Evolutionary conservation across 2,797 vertebrate species (phyloP).

Genomic region (Ambastaia sidthimunki): DNA sequence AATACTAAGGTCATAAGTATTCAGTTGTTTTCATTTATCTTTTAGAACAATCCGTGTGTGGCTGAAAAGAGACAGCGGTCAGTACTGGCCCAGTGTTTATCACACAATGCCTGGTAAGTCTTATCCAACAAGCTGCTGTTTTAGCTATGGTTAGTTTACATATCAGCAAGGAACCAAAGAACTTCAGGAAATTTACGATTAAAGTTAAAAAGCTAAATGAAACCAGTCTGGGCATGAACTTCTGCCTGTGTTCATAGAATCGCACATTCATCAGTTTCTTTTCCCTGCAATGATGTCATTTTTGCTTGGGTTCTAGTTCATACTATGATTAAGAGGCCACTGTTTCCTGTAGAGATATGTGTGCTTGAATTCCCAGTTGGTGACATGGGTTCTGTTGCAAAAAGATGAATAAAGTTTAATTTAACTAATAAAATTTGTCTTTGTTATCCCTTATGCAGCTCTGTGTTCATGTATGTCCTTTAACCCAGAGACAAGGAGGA

Average conservation of each 20-base stretch:
- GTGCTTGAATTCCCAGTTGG: not conserved
- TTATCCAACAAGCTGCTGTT: conserved; percentile 62
- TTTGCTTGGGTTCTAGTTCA: conserved; percentile 18
- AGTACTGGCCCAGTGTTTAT: conserved; percentile 97
- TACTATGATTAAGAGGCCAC: conserved; percentile 8
- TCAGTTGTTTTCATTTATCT: conserved; percentile 31
- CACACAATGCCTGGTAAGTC: conserved; percentile 92
- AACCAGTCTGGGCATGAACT: conserved; percentile 9
- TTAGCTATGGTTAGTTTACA: not conserved
- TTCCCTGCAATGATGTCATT: not conserved
- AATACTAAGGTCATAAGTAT: not conserved
- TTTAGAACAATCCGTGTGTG: conserved; percentile 93
- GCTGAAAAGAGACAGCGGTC: conserved; percentile 97
- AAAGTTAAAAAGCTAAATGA: not conserved
- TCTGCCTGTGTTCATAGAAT: conserved; percentile 3
- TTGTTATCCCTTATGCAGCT: conserved; percentile 87
- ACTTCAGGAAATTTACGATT: conserved; percentile 30
- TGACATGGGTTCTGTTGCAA: not conserved
- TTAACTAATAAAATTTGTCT: no score
- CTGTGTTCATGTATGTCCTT: conserved; percentile 97
- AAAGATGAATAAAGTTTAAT: not conserved
- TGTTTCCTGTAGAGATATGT: not conserved
- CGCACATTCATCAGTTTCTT: conserved; percentile 15
- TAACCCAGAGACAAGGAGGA: conserved; percentile 96
- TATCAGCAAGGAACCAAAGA: not conserved